Evolutionary conservation across 2,888 invertebrate genomes (phyloP).

Genomic region (Peribatodes rhomboidaria): DNA sequence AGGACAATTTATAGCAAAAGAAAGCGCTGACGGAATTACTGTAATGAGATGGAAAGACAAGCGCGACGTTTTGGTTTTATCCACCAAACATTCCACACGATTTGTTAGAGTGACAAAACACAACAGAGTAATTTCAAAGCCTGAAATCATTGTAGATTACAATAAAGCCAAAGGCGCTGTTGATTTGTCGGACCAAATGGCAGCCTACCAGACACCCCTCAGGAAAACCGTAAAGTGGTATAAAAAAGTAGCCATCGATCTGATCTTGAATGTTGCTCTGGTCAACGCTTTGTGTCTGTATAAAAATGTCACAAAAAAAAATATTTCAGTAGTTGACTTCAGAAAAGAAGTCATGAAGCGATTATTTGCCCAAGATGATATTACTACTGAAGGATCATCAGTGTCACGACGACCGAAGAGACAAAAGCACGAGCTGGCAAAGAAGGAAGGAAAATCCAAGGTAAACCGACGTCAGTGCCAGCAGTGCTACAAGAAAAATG

Average conservation of each 20-base stretch:
- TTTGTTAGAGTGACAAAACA: constrained; percentile 9
- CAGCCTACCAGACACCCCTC: constrained; percentile 42
- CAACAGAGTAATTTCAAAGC: constrained; percentile 17
- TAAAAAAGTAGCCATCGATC: constrained; percentile 46
- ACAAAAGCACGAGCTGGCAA: constrained; percentile 1
- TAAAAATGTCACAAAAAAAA: constrained; percentile 2
- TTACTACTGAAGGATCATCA: neutral
- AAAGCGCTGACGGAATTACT: constrained; percentile 47
- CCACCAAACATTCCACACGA: constrained; percentile 36
- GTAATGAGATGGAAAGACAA: constrained; percentile 49
- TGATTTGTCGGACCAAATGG: constrained; percentile 48
- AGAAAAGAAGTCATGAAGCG: constrained; percentile 3
- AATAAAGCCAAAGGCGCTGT: constrained; percentile 47
- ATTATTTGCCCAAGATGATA: neutral
- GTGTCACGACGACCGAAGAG: constrained; percentile 1
- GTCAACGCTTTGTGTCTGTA: neutral
- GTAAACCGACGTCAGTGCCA: neutral
- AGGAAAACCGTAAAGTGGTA: constrained; percentile 51
- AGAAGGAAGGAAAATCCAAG: constrained; percentile 1
- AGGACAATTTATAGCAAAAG: constrained; percentile 43
- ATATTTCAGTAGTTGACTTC: constrained; percentile 1
- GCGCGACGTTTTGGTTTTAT: constrained; percentile 47
- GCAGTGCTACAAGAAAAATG: neutral
- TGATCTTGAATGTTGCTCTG: constrained; percentile 44
- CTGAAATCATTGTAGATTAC: neutral